Evolutionary conservation across 2,888 invertebrate species (phyloP).

Genomic region (Drosophila prostipennis): DNA sequence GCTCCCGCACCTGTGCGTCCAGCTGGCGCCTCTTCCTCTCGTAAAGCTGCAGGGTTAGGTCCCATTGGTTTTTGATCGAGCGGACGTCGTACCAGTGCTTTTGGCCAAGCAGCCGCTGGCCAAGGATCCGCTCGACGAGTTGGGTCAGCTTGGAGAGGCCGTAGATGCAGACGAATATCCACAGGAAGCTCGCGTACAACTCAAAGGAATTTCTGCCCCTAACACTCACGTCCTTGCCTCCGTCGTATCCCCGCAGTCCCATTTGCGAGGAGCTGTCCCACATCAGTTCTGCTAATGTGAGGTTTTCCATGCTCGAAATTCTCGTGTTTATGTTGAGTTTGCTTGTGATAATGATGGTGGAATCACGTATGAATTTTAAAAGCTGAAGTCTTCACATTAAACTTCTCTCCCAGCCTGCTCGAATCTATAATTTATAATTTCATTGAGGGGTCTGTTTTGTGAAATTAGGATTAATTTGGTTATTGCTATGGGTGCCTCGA

Average conservation of each 20-base stretch:
- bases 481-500: background rate
- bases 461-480: conserved; percentile 47
- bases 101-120: conserved; percentile 36
- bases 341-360: conserved; percentile 5
- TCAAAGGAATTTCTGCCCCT: conserved; percentile 44
- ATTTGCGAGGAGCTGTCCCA: conserved; percentile 24
- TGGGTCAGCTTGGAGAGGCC: conserved; percentile 66
- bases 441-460: conserved; percentile 22
- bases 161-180: conserved; percentile 72
- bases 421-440: conserved; percentile 18
- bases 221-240: background rate
- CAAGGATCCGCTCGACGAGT: conserved; percentile 64
- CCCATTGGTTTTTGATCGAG: conserved; percentile 58
- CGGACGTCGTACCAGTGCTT: conserved; percentile 44
- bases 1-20: conserved; percentile 47
- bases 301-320: conserved; percentile 12
- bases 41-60: conserved; percentile 55
- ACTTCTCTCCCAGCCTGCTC: conserved; percentile 7
- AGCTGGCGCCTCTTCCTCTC: conserved; percentile 53
- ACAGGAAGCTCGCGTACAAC: conserved; percentile 67
- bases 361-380: conserved; percentile 22
- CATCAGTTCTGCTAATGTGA: conserved; percentile 14
- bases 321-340: conserved; percentile 27
- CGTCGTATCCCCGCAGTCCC: conserved; percentile 15
- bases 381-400: background rate